Conservation (phyloP, 1,140 invertebrate genomes). For the Caenorhabditis latens region DNA sequence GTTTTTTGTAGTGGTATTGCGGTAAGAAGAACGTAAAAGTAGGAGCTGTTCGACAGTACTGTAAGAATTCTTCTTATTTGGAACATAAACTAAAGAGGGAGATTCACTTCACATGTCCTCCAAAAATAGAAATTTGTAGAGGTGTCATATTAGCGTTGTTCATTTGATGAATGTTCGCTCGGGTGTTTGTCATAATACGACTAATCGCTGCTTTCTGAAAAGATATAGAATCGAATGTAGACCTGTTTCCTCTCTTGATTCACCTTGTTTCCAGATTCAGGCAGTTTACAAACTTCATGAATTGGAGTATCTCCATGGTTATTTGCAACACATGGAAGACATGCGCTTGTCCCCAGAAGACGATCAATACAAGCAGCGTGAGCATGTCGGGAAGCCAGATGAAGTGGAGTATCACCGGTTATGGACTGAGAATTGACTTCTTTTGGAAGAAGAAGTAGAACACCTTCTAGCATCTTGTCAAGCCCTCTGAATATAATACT, state of each 20-base stretch:
- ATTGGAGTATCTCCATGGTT: conserved; percentile 22
- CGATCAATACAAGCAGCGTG: conserved; percentile 59
- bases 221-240: not conserved
- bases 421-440: not conserved
- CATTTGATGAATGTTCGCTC: conserved; percentile 40
- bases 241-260: not conserved
- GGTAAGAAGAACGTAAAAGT: conserved; percentile 6
- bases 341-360: conserved; percentile 45
- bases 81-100: not conserved
- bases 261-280: conserved; percentile 40
- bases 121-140: conserved; percentile 15
- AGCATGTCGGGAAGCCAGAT: conserved; percentile 45
- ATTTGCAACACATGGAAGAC: conserved; percentile 28
- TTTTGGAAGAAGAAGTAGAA: conserved; percentile 32
- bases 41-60: conserved; percentile 40
- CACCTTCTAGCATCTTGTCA: conserved; percentile 45
- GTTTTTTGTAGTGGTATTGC: conserved; percentile 16
- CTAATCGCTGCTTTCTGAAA: conserved; percentile 46
- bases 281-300: conserved; percentile 16
- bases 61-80: not conserved
- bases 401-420: conserved; percentile 55
- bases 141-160: conserved; percentile 33
- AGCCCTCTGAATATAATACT: not conserved
- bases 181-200: conserved; percentile 50
- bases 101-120: conserved; percentile 25